A percentile compares a stretch with the other conserved stretches of the same genome.
Evolutionary conservation across 2,797 vertebrate species (phyloP).

Genomic region (Chlorospingus semifuscus): DNA sequence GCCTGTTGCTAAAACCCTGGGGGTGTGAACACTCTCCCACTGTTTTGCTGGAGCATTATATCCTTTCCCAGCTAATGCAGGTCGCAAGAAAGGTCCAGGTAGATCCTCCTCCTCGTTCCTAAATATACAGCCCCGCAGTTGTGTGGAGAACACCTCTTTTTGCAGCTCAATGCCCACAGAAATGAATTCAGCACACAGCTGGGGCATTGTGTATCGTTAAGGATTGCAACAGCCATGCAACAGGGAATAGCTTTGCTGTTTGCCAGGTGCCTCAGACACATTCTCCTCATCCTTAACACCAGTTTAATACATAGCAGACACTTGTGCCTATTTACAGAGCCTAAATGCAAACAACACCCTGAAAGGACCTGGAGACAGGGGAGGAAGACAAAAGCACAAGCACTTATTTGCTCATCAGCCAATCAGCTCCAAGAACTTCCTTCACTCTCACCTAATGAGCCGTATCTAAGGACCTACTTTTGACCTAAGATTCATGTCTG

Average conservation of each 20-base stretch:
- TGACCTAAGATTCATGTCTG: neutral
- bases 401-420: neutral
- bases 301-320: neutral
- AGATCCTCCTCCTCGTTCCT: neutral
- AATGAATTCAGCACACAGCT: neutral
- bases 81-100: neutral
- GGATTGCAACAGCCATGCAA: neutral
- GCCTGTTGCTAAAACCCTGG: neutral
- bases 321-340: slow-evolving; percentile 11
- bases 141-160: neutral
- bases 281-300: neutral
- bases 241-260: neutral
- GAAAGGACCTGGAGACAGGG: neutral
- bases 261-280: neutral
- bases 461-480: neutral
- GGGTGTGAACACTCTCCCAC: neutral
- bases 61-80: neutral
- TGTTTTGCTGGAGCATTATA: neutral
- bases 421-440: neutral
- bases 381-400: neutral
- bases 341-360: neutral
- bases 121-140: neutral
- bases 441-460: neutral
- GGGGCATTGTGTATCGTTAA: neutral
- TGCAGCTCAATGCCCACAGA: neutral